Conservation (phyloP, 2,797 vertebrate genomes). For the Odontamblyopus lacepedii region DNA sequence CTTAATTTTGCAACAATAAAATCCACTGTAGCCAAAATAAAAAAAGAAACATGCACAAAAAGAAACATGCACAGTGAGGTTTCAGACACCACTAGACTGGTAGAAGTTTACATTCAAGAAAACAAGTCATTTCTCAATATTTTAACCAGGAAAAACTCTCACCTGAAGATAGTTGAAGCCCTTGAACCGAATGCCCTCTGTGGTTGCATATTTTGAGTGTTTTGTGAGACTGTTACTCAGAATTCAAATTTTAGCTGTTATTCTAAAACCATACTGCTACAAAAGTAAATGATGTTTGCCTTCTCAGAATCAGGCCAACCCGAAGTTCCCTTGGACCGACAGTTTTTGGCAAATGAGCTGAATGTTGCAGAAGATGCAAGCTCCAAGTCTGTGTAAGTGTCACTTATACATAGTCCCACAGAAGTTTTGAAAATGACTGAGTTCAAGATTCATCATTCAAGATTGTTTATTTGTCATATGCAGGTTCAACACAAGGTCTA, state of each 20-base stretch:
- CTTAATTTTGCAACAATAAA: slow-evolving; percentile 7
- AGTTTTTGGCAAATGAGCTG: slow-evolving; percentile 89
- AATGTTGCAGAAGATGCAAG: slow-evolving; percentile 86
- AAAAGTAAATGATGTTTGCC: slow-evolving; percentile 42
- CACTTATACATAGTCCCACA: not conserved
- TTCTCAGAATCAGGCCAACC: slow-evolving; percentile 90
- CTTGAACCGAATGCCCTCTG: slow-evolving; percentile 2
- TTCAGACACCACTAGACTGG: slow-evolving; percentile 3
- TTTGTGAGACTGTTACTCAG: not conserved
- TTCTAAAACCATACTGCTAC: slow-evolving; percentile 14
- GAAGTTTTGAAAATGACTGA: not conserved
- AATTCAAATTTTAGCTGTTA: slow-evolving; percentile 19
- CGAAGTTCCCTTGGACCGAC: slow-evolving; percentile 86
- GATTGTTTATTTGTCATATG: no score
- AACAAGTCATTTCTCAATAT: slow-evolving; percentile 9
- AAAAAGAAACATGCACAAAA: not conserved
- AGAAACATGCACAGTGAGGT: not conserved
- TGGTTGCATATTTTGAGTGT: slow-evolving; percentile 1
- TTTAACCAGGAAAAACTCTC: not conserved
- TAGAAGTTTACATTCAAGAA: slow-evolving; percentile 7
- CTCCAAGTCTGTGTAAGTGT: slow-evolving; percentile 87
- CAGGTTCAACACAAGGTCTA: no score
- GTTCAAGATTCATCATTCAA: no score
- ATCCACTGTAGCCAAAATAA: not conserved
- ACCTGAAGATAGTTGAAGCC: not conserved